A percentile compares a stretch with the other conserved stretches of the same genome.
phyloP scores from a whole-genome alignment of 2,797 vertebrate genomes.

The Scleropages formosus region DNA sequence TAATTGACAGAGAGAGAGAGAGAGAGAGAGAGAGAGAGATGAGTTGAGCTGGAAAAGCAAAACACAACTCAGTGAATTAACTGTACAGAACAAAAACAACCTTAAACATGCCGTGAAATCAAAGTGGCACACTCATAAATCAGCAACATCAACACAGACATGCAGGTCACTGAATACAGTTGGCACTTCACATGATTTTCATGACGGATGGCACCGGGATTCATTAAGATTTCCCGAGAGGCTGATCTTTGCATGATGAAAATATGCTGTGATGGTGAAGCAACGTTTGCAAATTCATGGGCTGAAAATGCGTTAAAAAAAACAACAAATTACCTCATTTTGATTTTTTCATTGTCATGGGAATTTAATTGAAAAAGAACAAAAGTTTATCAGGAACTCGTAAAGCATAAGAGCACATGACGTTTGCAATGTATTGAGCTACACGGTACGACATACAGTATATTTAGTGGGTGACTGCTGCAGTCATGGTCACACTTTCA shows the following conservation, averaged over 20 bases:
- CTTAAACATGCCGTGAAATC: slow-evolving; percentile 45
- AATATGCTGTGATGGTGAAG: neutral
- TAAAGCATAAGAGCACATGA: neutral
- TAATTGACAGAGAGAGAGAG: slow-evolving; percentile 68
- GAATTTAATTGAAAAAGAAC: slow-evolving; percentile 23
- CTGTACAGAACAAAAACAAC: slow-evolving; percentile 53
- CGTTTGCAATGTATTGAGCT: neutral
- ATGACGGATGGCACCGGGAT: slow-evolving; percentile 36
- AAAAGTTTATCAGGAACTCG: slow-evolving; percentile 9
- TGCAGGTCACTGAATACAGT: slow-evolving; percentile 39
- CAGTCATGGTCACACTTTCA: too few species aligned
- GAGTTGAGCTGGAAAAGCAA: slow-evolving; percentile 49
- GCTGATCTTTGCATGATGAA: slow-evolving; percentile 2
- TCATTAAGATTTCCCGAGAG: slow-evolving; percentile 21
- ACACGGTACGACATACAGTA: neutral
- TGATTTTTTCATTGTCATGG: slow-evolving; percentile 14
- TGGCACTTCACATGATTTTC: slow-evolving; percentile 42
- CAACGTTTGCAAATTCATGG: slow-evolving; percentile 4
- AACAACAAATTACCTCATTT: neutral
- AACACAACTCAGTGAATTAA: slow-evolving; percentile 35
- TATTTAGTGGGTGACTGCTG: too few species aligned
- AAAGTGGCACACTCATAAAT: slow-evolving; percentile 46
- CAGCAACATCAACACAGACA: slow-evolving; percentile 26
- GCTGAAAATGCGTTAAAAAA: neutral
- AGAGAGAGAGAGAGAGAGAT: slow-evolving; percentile 42